Conservation (phyloP, 1,140 invertebrate genomes). For the Lasioglossum albipes region DNA sequence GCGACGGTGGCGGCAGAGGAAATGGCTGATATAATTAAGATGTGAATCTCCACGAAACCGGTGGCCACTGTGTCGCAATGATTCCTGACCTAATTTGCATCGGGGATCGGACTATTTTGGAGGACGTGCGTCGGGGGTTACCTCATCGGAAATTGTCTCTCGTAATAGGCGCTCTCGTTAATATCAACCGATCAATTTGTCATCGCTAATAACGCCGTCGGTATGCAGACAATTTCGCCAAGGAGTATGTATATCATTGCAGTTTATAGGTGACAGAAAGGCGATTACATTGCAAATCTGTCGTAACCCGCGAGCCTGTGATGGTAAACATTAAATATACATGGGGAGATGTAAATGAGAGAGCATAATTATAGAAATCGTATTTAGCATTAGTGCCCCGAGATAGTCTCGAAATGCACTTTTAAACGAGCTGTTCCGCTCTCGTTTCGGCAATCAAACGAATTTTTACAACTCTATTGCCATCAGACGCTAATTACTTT, state of each 20-base stretch:
- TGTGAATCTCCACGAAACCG: constrained; percentile 16
- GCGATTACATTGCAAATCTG: background rate
- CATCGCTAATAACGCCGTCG: background rate
- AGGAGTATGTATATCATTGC: background rate
- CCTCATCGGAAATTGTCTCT: background rate
- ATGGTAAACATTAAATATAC: background rate
- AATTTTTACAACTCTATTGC: background rate
- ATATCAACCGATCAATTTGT: constrained; percentile 9
- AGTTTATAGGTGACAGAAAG: background rate
- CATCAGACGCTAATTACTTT: background rate
- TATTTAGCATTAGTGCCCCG: background rate
- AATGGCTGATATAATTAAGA: constrained; percentile 52
- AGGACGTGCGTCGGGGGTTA: background rate
- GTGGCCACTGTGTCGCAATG: background rate
- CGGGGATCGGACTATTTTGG: constrained; percentile 21
- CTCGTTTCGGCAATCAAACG: background rate
- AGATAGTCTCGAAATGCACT: background rate
- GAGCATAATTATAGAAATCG: background rate
- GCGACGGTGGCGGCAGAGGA: background rate
- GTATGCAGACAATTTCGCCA: background rate
- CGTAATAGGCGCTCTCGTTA: background rate
- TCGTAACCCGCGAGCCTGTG: background rate
- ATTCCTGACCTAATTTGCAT: constrained; percentile 5
- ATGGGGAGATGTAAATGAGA: background rate
- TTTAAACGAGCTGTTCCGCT: background rate